Evolutionary conservation across 2,888 invertebrate species (phyloP), one percentile per base, ranked within the genome.

Genomic region (Drosophila stalkeri): DNA sequence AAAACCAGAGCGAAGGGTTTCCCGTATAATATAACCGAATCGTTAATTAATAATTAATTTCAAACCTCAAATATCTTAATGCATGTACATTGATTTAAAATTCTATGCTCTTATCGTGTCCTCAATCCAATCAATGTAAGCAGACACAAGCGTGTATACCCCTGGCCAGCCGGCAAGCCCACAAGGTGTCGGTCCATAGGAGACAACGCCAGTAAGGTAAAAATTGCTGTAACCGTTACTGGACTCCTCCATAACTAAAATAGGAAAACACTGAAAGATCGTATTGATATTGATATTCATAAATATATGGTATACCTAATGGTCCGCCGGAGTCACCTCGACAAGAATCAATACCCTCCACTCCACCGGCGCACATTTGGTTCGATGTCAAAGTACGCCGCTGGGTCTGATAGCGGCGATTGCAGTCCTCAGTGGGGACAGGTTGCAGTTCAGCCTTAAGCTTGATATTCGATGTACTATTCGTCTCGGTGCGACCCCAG

Each of bases 301-400:
- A n/a, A 14, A 39, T 27, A 4, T 57, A n/a, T n/a, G n/a, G n/a
- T n/a, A n/a, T 67, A 78, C 77, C 62, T 11, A 78, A 46, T 0
- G 95, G 95, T 1, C 95, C 95, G 4, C 95, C 95, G 33, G 94
- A 94, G 77, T 95, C 95, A 1, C 95, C 95, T 27, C 93, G 89
- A 64, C 95, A 95, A 0, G 92, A 91, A 87, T 95, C 95, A 49
- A 93, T 92, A 0, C 94, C 94, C 49, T 89, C 91, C 39, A 92
- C 91, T 2, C 95, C 95, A 9, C 95, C 95, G 2, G 95, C 95
- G 85, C 95, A 95, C 46, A 95, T 80, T 85, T 96, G 95, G 0
- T 93, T 93, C 3, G 77, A 61, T 1, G 92, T 92, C 1, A 95
- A 85, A 0, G 77, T 89, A 0, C 94, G 93, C 0, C 91, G 91